phyloP scores from a whole-genome alignment of 1,140 invertebrate genomes.

The Eriocheir sinensis region DNA sequence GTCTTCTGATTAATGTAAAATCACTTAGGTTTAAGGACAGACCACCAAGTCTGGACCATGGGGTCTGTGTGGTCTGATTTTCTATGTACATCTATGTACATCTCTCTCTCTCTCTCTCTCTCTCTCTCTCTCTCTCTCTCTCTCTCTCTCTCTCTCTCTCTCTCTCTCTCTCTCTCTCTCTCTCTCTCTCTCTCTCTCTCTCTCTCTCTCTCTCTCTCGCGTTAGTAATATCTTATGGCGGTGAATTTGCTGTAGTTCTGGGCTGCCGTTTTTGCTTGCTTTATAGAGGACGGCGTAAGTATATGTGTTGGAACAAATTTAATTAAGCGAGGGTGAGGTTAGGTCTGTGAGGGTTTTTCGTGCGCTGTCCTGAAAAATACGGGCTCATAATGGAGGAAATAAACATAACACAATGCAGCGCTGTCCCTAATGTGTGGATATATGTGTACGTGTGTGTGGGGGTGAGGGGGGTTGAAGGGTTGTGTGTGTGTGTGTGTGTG shows the following conservation, averaged over 20 bases:
- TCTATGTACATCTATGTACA: too few species aligned
- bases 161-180: constrained; percentile 4
- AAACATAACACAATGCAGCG: background rate
- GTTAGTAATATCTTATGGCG: constrained; percentile 6
- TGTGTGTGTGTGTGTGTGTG: constrained; percentile 22
- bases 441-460: constrained; percentile 20
- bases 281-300: background rate
- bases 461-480: background rate
- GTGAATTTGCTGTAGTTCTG: background rate
- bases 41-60: too few species aligned
- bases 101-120: background rate
- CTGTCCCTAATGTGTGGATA: constrained; percentile 11
- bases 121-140: constrained; percentile 13
- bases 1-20: too few species aligned
- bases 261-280: background rate
- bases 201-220: too few species aligned
- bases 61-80: too few species aligned
- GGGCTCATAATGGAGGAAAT: constrained; percentile 23
- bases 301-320: constrained; percentile 26
- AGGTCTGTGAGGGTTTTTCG: constrained; percentile 13
- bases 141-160: background rate
- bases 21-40: too few species aligned
- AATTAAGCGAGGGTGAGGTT: constrained; percentile 22
- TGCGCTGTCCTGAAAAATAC: constrained; percentile 11
- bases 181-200: background rate